Conservation (phyloP, 2,113 vertebrate genomes). For the Syrrhaptes paradoxus region DNA sequence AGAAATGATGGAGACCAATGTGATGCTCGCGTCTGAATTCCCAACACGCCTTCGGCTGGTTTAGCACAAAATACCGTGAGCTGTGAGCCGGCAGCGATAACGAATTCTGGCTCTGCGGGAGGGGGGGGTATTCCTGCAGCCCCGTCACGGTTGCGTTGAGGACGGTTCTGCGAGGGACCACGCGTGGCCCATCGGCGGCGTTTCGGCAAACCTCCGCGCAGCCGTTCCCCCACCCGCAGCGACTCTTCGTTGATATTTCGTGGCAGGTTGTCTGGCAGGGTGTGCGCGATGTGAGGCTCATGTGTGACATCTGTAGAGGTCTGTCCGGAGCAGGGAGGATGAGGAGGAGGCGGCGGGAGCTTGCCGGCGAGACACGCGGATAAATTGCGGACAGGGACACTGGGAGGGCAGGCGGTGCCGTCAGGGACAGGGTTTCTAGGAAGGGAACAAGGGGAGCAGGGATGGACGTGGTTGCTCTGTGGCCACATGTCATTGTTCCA, state of each 20-base stretch:
- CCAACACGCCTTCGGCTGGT: accelerated
- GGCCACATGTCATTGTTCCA: accelerated
- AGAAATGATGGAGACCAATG: background rate
- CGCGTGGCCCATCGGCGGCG: background rate
- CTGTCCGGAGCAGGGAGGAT: background rate
- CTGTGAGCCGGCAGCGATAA: too few species aligned
- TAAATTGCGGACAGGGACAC: accelerated
- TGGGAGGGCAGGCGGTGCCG: background rate
- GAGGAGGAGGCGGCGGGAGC: background rate
- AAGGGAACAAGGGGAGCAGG: background rate
- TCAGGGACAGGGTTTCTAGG: background rate
- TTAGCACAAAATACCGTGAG: background rate
- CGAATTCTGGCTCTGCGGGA: background rate
- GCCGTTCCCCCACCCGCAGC: background rate
- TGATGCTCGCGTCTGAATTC: background rate
- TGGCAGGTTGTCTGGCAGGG: background rate
- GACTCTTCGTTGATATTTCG: background rate
- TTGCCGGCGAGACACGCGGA: accelerated
- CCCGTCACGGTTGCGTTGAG: background rate
- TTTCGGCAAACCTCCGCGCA: background rate
- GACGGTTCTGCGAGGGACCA: background rate
- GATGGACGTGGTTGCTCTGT: background rate
- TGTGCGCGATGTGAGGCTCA: accelerated
- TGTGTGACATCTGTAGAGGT: too few species aligned
- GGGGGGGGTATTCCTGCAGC: background rate